phyloP scores from a whole-genome alignment of 1,140 invertebrate species.

The Drosophila gunungcola region DNA sequence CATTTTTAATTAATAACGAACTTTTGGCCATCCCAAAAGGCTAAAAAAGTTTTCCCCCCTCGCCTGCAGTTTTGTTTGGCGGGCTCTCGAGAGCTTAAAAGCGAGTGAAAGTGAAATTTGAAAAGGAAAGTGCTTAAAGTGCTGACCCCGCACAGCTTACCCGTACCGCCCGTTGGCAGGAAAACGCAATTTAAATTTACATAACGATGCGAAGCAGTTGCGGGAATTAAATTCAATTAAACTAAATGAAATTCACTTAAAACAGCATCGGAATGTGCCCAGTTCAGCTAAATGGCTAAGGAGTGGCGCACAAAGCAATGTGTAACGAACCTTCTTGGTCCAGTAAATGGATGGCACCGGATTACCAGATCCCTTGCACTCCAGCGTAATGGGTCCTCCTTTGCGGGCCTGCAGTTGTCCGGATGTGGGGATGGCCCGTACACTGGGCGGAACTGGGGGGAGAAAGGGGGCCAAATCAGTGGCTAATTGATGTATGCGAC shows the following conservation, averaged over 20 bases:
- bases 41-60: conserved; percentile 10
- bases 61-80: conserved; percentile 12
- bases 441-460: conserved; percentile 86
- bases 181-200: conserved; percentile 51
- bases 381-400: conserved; percentile 88
- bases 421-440: conserved; percentile 87
- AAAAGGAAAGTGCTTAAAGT: conserved; percentile 38
- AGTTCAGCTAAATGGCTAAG: conserved; percentile 9
- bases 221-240: conserved; percentile 66
- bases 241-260: conserved; percentile 61
- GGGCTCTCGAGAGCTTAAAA: conserved; percentile 38
- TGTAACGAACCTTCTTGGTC: conserved; percentile 87
- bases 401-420: conserved; percentile 87
- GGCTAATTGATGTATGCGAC: conserved; percentile 43
- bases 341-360: conserved; percentile 89
- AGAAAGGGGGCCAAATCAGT: conserved; percentile 24
- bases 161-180: background rate
- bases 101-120: conserved; percentile 40
- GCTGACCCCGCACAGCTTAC: conserved; percentile 13
- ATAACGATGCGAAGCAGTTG: conserved; percentile 58
- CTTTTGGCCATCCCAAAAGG: conserved; percentile 11
- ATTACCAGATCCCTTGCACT: conserved; percentile 89
- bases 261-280: conserved; percentile 30
- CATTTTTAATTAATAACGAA: conserved; percentile 53
- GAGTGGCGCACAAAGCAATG: conserved; percentile 32